Evolutionary conservation across 1,140 invertebrate species (phyloP).

Genomic region (Linepithema humile): DNA sequence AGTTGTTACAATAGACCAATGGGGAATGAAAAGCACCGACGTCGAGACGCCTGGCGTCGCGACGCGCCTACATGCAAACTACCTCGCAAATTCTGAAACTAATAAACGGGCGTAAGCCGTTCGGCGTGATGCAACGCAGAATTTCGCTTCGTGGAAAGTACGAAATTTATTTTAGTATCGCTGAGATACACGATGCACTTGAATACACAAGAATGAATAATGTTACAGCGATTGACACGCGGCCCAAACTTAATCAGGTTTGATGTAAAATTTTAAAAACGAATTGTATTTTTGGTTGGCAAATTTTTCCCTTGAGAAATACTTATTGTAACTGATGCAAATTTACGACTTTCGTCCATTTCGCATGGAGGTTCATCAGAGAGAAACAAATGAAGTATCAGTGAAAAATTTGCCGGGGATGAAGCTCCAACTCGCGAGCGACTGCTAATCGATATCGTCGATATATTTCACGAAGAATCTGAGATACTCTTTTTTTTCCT

Average conservation of each 20-base stretch:
- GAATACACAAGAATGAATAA: neutral
- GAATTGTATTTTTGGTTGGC: neutral
- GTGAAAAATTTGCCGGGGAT: too few relatives aligned
- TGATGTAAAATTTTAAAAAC: neutral
- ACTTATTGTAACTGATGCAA: neutral
- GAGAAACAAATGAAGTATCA: too few relatives aligned
- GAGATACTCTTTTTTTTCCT: neutral
- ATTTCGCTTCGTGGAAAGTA: conserved; percentile 21
- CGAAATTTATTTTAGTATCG: neutral
- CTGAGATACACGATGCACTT: neutral
- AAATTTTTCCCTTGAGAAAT: neutral
- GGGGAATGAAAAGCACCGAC: conserved; percentile 60
- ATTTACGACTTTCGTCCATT: neutral
- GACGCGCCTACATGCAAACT: conserved; percentile 69
- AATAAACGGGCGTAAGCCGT: conserved; percentile 21
- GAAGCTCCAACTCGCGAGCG: too few relatives aligned
- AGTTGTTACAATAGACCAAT: conserved; percentile 83
- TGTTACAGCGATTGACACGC: neutral
- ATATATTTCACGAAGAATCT: neutral
- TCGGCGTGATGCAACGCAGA: conserved; percentile 43
- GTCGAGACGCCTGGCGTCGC: conserved; percentile 45
- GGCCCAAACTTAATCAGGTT: neutral
- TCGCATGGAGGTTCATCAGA: conserved; percentile 14
- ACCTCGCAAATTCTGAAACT: conserved; percentile 77
- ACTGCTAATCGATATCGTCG: neutral